Conservation (phyloP, 1,140 invertebrate species). For the Argopecten irradians region DNA sequence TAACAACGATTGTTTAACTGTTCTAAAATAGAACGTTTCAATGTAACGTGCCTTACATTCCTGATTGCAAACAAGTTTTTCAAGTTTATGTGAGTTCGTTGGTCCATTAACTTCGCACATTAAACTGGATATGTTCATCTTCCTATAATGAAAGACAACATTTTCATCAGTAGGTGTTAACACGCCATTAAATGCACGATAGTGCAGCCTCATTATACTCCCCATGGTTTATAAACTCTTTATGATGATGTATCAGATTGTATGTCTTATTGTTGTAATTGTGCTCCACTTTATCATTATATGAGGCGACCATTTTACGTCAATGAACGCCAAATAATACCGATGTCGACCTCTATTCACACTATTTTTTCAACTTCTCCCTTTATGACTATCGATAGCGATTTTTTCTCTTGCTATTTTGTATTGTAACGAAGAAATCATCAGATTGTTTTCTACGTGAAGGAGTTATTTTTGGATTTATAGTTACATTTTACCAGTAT, state of each 20-base stretch:
- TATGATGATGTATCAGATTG: background rate
- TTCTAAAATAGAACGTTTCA: background rate
- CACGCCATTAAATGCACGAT: background rate
- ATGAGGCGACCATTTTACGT: too few species aligned
- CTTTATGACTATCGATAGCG: too few species aligned
- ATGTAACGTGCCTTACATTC: background rate
- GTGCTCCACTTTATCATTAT: too few species aligned
- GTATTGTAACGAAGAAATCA: too few species aligned
- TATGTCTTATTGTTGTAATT: too few species aligned
- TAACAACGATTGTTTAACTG: background rate
- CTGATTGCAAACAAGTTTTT: background rate
- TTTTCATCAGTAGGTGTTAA: background rate
- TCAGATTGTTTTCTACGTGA: too few species aligned
- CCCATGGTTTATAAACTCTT: background rate
- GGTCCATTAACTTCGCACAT: background rate
- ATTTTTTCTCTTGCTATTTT: too few species aligned
- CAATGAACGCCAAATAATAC: too few species aligned
- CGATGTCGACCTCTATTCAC: too few species aligned
- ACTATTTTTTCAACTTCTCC: too few species aligned
- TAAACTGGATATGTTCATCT: background rate
- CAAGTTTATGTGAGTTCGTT: background rate
- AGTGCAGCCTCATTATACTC: background rate
- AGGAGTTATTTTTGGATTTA: too few species aligned
- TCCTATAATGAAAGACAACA: background rate
- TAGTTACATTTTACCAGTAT: too few species aligned